Evolutionary conservation across 1,140 invertebrate genomes (phyloP), one percentile per base, ranked within the genome.

Genomic region (Caenorhabditis inopinata): DNA sequence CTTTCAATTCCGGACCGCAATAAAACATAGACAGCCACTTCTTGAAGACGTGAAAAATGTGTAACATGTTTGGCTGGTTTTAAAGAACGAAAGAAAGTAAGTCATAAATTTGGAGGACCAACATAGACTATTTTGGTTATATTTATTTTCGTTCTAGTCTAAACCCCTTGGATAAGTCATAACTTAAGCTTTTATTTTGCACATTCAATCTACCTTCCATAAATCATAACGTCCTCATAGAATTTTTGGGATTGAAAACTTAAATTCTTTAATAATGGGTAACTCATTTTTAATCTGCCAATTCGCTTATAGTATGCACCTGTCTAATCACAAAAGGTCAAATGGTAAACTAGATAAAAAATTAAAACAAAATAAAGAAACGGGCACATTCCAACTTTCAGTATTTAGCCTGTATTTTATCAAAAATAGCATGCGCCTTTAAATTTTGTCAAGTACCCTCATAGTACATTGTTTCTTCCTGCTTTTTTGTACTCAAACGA

Each of bases 31-130:
- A 18, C 58, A 29, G 32, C 32, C 58, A 68, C 58, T 68, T 38
- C 58, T 38, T 9, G 32, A 38, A 38, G 58, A 38, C 32, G 32
- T 68, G n/a, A 32, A 38, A 68, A 68, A 68, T 42, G 58, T 32
- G 32, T 68, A 68, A 68, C 38, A 68, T 68, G 58, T 68, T 68
- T 68, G 35, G 32, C 11, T 32, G 16, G 32, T 35, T 68, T 68
- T 68, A 32, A 68, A 68, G 58, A 68, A 38, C 29, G 23, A 68
- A 32, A 68, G 38, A 68, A 32, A 68, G 38, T 68, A 68, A 21
- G 58, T 42, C 58, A 68, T 68, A 68, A 68, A 68, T 68, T 68
- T 68, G 32, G 32, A 38, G 14, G 38, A 14, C n/a, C 21, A 32
- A 18, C 32, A 16, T 29, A 68, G n/a, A 58, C 2, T 11, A 6